Evolutionary conservation across 2,113 vertebrate species (phyloP).

Genomic region (Oreocharis arfaki): DNA sequence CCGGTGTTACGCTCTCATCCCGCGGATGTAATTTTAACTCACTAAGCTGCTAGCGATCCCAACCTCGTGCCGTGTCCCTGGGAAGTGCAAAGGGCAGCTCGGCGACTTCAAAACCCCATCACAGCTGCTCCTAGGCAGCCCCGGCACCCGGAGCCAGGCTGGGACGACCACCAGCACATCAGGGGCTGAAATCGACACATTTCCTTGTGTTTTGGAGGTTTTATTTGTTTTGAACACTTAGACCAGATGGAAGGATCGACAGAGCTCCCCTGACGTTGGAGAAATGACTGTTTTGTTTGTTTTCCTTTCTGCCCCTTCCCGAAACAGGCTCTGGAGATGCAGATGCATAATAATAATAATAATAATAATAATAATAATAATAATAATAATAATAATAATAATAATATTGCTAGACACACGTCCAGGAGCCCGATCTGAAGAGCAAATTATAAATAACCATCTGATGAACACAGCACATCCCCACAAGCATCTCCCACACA

Average conservation of each 20-base stretch:
- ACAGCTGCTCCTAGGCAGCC: background rate
- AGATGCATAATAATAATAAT: too few species aligned
- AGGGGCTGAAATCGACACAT: fast-evolving
- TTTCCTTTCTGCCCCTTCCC: background rate
- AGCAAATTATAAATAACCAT: background rate
- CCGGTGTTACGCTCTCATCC: background rate
- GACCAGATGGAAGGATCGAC: background rate
- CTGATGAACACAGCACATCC: background rate
- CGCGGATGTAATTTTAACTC: background rate
- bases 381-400: background rate
- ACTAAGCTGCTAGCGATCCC: background rate
- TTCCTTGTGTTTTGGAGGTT: background rate
- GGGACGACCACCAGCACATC: background rate
- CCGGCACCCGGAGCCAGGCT: background rate
- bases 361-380: background rate
- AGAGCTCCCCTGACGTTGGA: fast-evolving
- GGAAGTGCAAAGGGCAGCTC: background rate
- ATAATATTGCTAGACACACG: background rate
- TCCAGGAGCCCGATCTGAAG: background rate
- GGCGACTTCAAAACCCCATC: background rate
- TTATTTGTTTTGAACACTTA: background rate
- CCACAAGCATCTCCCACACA: background rate
- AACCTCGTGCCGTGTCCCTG: background rate
- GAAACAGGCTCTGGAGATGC: background rate
- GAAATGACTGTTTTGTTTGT: background rate